Conservation (phyloP, 2,113 vertebrate genomes). For the Nothobranchius kuhntae region DNA sequence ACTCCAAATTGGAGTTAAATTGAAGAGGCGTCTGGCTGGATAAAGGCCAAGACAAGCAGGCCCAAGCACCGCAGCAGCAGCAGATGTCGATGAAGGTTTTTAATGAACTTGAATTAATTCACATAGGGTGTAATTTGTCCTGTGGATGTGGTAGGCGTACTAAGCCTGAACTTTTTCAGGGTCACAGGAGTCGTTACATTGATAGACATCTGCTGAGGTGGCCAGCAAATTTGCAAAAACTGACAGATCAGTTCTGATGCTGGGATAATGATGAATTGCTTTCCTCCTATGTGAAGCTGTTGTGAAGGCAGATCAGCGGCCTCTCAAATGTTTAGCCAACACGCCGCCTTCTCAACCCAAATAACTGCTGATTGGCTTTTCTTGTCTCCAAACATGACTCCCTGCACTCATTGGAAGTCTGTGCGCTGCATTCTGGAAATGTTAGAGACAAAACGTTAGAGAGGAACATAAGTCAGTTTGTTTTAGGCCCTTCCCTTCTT, state of each 20-base stretch:
- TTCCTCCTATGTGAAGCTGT: conserved; percentile 2
- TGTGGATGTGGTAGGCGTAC: conserved; percentile 50
- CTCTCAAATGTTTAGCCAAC: conserved; percentile 6
- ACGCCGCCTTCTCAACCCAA: not conserved
- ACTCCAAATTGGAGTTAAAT: conserved; percentile 79
- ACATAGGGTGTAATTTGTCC: conserved; percentile 59
- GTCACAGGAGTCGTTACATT: conserved; percentile 51
- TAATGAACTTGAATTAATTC: conserved; percentile 72
- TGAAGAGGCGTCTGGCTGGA: conserved; percentile 71
- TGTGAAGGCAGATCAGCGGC: conserved; percentile 6
- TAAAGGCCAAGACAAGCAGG: conserved; percentile 71
- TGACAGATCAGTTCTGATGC: conserved; percentile 50
- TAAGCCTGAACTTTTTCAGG: conserved; percentile 47
- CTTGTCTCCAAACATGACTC: not conserved
- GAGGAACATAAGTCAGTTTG: not conserved
- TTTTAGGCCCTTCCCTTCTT: not conserved
- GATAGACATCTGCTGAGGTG: conserved; percentile 65
- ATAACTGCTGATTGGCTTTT: not conserved
- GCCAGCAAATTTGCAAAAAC: conserved; percentile 38
- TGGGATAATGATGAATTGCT: conserved; percentile 58
- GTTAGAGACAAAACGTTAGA: not conserved
- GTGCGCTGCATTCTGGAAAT: not conserved
- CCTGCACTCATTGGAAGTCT: not conserved
- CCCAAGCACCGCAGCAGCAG: conserved; percentile 38
- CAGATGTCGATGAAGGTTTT: conserved; percentile 71